These are phyloP conservation scores for Hemichromis elongatus DNA, from an alignment of 2,113 vertebrate genomes.

Conservation along the genomic window DNA sequence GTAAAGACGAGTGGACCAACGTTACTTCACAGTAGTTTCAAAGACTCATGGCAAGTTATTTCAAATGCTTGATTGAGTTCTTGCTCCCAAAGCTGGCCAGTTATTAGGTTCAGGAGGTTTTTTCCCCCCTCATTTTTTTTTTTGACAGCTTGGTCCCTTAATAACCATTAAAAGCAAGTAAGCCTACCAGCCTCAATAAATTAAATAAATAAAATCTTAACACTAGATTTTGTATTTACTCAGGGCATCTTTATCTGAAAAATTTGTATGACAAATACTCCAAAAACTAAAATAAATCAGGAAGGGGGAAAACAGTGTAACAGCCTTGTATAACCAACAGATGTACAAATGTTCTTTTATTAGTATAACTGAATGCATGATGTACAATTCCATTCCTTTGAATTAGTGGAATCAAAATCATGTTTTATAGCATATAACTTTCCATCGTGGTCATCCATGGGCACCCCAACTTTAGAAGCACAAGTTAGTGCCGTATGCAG, in stretches of 20 bases:
- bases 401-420: background rate
- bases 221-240: background rate
- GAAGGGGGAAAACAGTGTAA: background rate
- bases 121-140: background rate
- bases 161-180: background rate
- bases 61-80: background rate
- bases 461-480: background rate
- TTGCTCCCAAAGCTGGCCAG: background rate
- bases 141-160: background rate
- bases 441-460: background rate
- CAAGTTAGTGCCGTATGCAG: background rate
- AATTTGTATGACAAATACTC: background rate
- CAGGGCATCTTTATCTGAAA: background rate
- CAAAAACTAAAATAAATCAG: background rate
- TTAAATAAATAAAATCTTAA: background rate
- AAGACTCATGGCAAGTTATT: background rate
- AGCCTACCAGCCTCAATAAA: background rate
- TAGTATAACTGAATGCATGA: background rate
- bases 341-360: background rate
- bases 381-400: background rate
- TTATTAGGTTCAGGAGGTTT: background rate
- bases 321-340: rapidly evolving
- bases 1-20: rapidly evolving
- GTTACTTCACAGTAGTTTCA: background rate
- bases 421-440: background rate